These are phyloP conservation scores for Thecocarcelia acutangulata DNA, from an alignment of 2,888 invertebrate species.

Conservation along the genomic window DNA sequence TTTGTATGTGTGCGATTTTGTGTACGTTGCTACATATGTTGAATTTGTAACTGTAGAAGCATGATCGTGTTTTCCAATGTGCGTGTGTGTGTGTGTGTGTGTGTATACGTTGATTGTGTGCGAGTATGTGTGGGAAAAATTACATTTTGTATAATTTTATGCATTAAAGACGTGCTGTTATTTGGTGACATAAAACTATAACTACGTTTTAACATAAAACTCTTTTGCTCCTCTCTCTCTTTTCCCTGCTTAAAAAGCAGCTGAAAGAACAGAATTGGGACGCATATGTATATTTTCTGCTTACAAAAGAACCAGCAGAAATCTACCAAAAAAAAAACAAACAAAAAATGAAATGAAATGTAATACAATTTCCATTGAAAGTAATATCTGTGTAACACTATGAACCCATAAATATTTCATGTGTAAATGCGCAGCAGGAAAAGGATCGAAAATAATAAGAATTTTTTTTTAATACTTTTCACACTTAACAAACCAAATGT, in stretches of 20 bases:
- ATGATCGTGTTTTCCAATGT: background rate
- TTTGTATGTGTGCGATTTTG: background rate
- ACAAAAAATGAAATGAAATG: background rate
- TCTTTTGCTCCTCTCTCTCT: conserved; percentile 1
- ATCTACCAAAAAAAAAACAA: background rate
- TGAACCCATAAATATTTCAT: conserved; percentile 68
- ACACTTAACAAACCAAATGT: conserved; percentile 1
- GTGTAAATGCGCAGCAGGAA: conserved; percentile 38
- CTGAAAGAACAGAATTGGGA: conserved; percentile 46
- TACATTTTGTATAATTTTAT: conserved; percentile 67
- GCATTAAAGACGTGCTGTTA: conserved; percentile 63
- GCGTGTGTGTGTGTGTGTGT: conserved; percentile 6
- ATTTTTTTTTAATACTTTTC: conserved; percentile 14
- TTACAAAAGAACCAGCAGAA: conserved; percentile 21
- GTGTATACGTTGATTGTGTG: background rate
- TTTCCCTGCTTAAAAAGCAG: background rate
- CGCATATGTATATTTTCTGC: conserved; percentile 29
- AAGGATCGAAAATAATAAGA: conserved; percentile 5
- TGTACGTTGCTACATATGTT: too few species aligned
- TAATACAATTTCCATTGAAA: conserved; percentile 60
- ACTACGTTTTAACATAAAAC: conserved; percentile 29
- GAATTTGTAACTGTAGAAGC: background rate
- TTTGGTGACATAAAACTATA: conserved; percentile 51
- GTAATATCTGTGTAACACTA: conserved; percentile 50
- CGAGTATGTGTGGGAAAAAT: too few species aligned